Evolutionary conservation across 2,888 invertebrate species (phyloP), one percentile per base, ranked within the genome.

Genomic region (Nemotelus pantherinus): DNA sequence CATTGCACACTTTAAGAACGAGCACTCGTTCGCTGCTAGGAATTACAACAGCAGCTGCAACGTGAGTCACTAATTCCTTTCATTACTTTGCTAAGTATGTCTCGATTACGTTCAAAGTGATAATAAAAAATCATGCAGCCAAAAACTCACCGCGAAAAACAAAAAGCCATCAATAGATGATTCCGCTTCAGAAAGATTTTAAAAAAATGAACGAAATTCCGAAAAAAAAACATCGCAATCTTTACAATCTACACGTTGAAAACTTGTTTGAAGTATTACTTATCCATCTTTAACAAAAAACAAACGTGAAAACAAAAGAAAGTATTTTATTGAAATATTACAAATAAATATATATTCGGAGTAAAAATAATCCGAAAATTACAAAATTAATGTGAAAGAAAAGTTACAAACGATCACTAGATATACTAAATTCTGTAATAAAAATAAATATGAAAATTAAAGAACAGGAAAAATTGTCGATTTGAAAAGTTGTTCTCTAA

Each of bases 401-500:
- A 25, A 68, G 41, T 50, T 68, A 43, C 68, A 43, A 68, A 53
- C 9, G 53, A 68, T 41, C 53, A 68, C 1, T 53, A 68, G 68
- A 53, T 68, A 68, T 53, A 41, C 25, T 68, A 7, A 43, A 43
- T 48, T n/a, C 25, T 60, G 6, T n/a, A 60, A 60, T n/a, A 2
- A 25, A 25, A 68, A 68, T 39, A 10, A 67, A 70, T 41, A 70
- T 41, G 43, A 55, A 71, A 55, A 71, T n/a, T n/a, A 65, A n/a
- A 45, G 25, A 48, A 48, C 48, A 47, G 48, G 50, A 48, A 25
- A 47, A 48, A 55, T 68, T 68, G 53, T 68, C 53, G 53, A 72
- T 60, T 74, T 57, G 48, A 74, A 25, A 25, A 74, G 48, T 74
- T 74, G 74, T 74, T 74, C 60, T 60, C 25, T 44, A 63, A 57